Evolutionary conservation across 2,797 vertebrate genomes (phyloP).

Genomic region (Ficedula albicollis): DNA sequence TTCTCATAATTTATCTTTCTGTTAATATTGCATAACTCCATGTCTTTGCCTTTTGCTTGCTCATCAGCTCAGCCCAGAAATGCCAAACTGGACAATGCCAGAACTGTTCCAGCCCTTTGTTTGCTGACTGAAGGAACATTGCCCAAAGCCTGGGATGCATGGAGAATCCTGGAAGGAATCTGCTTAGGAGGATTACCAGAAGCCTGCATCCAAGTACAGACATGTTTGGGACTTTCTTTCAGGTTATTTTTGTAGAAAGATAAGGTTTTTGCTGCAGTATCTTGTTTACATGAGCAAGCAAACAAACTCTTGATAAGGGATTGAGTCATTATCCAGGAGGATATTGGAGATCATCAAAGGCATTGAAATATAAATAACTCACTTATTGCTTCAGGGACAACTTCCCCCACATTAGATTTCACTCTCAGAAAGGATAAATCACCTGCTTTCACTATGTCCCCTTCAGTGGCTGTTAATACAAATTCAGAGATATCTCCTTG

Average conservation of each 20-base stretch:
- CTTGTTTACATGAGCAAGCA: neutral
- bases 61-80: slow-evolving; percentile 4
- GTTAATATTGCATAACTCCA: neutral
- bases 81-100: neutral
- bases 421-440: neutral
- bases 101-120: slow-evolving; percentile 38
- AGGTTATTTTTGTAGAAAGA: neutral
- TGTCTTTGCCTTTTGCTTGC: slow-evolving; percentile 6
- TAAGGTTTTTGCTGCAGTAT: neutral
- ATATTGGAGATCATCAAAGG: neutral
- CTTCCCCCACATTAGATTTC: neutral
- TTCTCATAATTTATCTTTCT: neutral
- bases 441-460: neutral
- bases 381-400: neutral
- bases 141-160: neutral
- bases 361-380: neutral
- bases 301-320: neutral
- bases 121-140: neutral
- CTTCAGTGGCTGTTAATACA: neutral
- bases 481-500: neutral
- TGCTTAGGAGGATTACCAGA: neutral
- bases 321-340: neutral
- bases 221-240: neutral
- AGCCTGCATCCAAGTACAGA: slow-evolving; percentile 53
- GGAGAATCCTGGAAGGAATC: neutral